Evolutionary conservation across 2,113 vertebrate genomes (phyloP).

Genomic region (Macroglossus sobrinus): DNA sequence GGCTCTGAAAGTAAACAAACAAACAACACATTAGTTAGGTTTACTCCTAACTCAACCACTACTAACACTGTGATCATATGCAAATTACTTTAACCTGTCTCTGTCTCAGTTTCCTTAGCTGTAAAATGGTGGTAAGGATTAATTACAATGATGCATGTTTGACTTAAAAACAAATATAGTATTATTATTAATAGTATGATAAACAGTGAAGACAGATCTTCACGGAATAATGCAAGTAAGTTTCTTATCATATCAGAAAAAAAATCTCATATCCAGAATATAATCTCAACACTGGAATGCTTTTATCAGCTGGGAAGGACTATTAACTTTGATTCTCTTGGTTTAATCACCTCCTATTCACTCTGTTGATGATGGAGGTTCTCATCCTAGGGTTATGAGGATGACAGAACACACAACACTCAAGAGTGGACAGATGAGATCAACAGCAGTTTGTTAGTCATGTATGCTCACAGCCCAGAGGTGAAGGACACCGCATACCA

Average conservation of each 20-base stretch:
- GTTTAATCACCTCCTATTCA: not conserved
- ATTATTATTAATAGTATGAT: not conserved
- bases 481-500: not conserved
- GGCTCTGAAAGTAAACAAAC: not conserved
- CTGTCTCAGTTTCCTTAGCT: not conserved
- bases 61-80: not conserved
- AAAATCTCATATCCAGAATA: not conserved
- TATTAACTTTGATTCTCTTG: not conserved
- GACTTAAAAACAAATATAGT: not conserved
- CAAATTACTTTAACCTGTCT: not conserved
- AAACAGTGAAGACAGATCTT: not conserved
- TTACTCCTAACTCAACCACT: not conserved
- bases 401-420: not conserved
- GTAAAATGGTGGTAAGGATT: not conserved
- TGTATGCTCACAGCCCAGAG: not conserved
- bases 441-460: not conserved
- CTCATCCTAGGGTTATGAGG: not conserved
- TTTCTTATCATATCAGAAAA: not conserved
- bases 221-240: not conserved
- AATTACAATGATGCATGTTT: not conserved
- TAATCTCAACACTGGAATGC: not conserved
- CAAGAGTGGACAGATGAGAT: not conserved
- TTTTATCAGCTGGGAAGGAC: not conserved
- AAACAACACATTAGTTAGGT: not conserved
- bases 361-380: not conserved